Base-by-base conservation (phyloP, 2,797 vertebrate species). In the Pipistrellus pipistrellus region DNA sequence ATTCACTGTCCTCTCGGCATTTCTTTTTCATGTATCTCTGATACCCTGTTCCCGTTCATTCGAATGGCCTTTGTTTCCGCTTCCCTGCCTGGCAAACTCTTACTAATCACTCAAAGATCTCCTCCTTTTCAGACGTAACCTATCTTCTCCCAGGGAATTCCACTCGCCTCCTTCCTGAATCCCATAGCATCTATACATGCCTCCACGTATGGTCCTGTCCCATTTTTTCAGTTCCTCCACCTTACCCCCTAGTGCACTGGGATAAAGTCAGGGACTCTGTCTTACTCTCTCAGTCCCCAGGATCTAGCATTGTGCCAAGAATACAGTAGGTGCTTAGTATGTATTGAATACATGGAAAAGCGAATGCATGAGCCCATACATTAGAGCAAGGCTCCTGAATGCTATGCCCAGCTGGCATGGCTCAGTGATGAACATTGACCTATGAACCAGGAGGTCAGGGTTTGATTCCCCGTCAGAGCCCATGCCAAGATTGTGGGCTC, bases 311-410 rank as follows among this genome's bases (percentile, higher is more conserved):
- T 80, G 76, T 92, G 53, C 77, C 76, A 88, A 46, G 55, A 57
- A 75, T 38, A 64, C 13, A 15, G 48, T 51, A 88, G 35, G 20
- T 75, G 20, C 44, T 90, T 92, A 85, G 82, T 87, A 82, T 32
- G 32, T 62, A 69, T 44, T 88, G 57, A 80, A 32, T 84, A 86
- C 77, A 18, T 68, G 73, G 86, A 68, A 77, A 86, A 68, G 38
- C 80, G 41, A 64, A 35, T 72, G 32, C n/a, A 32, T 38, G 38
- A 80, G 27, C 73, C 9, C 69, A 88, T 71, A 64, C 64, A 81
- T 75, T 84, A 41, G 81, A 89, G 48, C 30, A 53, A 84, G 51
- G 12, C 23, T 53, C 10, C 9, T 72, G 51, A 91, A 88, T 66
- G 86, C 25, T 59, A 13, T 59, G 57, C 25, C 57, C 57, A 27